These are phyloP conservation scores for Gymnothorax javanicus DNA, from an alignment of 2,797 vertebrate genomes.

Conservation along the genomic window DNA sequence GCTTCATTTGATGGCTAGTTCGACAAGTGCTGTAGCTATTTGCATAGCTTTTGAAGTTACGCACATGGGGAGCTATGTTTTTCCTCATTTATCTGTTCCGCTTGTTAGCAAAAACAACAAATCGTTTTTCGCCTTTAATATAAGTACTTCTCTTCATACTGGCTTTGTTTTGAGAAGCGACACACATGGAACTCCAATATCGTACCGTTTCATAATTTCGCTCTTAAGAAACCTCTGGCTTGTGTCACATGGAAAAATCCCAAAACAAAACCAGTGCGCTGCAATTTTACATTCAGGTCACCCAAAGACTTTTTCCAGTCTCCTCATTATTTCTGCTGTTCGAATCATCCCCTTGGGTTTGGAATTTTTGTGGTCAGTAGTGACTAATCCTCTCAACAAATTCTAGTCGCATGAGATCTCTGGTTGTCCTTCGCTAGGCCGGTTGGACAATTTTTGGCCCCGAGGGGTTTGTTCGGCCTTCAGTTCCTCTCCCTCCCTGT, in stretches of 20 bases:
- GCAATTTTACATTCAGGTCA: neutral
- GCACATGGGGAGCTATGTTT: neutral
- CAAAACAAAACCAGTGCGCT: slow-evolving; percentile 7
- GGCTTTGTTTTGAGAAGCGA: neutral
- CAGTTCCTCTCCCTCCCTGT: slow-evolving; percentile 1
- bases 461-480: neutral
- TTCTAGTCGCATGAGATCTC: slow-evolving; percentile 32
- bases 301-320: neutral
- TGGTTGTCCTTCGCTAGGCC: slow-evolving; percentile 34
- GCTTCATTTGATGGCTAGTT: slow-evolving; percentile 64
- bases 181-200: neutral
- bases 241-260: slow-evolving; percentile 6
- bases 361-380: slow-evolving; percentile 18
- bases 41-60: slow-evolving; percentile 57
- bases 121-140: neutral
- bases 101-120: neutral
- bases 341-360: slow-evolving; percentile 14
- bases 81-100: slow-evolving; percentile 15
- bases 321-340: slow-evolving; percentile 25
- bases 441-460: slow-evolving; percentile 9
- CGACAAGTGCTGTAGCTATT: slow-evolving; percentile 68
- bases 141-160: neutral
- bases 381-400: slow-evolving; percentile 27
- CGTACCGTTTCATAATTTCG: slow-evolving; percentile 14
- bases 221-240: neutral